Evolutionary conservation across 2,113 vertebrate genomes (phyloP).

Genomic region (Suncus etruscus): DNA sequence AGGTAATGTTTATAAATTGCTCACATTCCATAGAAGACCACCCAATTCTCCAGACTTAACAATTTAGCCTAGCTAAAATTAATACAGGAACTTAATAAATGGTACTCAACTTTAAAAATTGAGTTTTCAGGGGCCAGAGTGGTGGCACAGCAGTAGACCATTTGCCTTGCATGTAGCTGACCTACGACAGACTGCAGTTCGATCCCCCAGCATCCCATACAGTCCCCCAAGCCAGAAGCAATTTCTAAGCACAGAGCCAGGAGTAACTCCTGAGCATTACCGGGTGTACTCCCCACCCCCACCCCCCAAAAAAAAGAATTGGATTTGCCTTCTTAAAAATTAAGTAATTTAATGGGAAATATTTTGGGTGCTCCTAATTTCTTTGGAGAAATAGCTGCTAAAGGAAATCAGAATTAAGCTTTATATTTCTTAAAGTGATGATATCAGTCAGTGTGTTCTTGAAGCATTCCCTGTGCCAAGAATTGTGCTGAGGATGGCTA

Average conservation of each 20-base stretch:
- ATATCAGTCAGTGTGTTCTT: neutral
- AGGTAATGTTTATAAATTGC: neutral
- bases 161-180: no score
- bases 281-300: no score
- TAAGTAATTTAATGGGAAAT: neutral
- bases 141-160: no score
- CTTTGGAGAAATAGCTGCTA: neutral
- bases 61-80: constrained; percentile 44
- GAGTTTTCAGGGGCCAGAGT: no score
- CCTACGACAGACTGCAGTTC: no score
- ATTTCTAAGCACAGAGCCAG: no score
- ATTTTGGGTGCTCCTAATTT: constrained; percentile 25
- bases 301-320: no score
- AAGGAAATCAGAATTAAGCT: constrained; percentile 29
- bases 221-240: no score
- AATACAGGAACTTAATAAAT: constrained; percentile 7
- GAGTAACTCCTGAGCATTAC: no score
- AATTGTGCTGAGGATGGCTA: neutral
- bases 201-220: no score
- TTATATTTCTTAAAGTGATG: constrained; percentile 1
- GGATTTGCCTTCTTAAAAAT: constrained; percentile 45
- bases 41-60: constrained; percentile 18
- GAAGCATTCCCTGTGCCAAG: neutral
- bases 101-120: constrained; percentile 56
- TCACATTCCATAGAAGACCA: neutral